Base-by-base conservation (phyloP, 2,113 vertebrate species). In the Microtus ochrogaster region DNA sequence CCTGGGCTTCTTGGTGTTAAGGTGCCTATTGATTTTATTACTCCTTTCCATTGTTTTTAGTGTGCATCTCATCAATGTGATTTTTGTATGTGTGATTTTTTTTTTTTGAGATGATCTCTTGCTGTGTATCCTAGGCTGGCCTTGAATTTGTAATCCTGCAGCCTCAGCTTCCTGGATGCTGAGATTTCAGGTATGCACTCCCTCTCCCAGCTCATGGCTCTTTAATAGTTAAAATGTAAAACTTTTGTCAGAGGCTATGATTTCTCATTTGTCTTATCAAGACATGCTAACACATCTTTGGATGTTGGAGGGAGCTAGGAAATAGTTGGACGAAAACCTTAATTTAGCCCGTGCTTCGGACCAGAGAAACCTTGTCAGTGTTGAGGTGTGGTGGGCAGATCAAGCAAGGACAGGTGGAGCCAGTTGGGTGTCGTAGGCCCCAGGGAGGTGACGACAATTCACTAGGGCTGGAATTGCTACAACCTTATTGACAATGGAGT, bases 21-120 rank as follows among this genome's bases (percentile, higher is more conserved):
- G 36, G 41, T 91, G 70, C 28, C 30, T 87, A 68, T 66, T 66
- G 47, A 82, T 89, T 93, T 86, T 97, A 87, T 96, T 95, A 41
- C 17, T 89, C 26, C 21, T 55, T n/a, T 81, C 86, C 49, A 81
- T 91, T 91, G 41, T 39, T 78, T 92, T 92, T 65, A 52, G 87
- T 96, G 78, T 92, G 61, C 1, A 87, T 89, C 70, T 90, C 70
- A 81, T 83, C 91, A 89, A n/a, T 81, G 33, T 55, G 49, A n/a
- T 55, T 22, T 89, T 47, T 47, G 39, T 66, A 47, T 68, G 7
- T 85, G 41, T 66, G 28, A 13, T 63, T 83, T 39, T 14, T 26
- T 13, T 26, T n/a, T 19, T 83, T 82, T n/a, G 19, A 81, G 33
- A 58, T 21, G 55, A 81, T 7, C 12, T 26, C 7, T 61, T 63